Base-by-base conservation (phyloP, 2,888 invertebrate genomes). In the Clepsis dumicolana region DNA sequence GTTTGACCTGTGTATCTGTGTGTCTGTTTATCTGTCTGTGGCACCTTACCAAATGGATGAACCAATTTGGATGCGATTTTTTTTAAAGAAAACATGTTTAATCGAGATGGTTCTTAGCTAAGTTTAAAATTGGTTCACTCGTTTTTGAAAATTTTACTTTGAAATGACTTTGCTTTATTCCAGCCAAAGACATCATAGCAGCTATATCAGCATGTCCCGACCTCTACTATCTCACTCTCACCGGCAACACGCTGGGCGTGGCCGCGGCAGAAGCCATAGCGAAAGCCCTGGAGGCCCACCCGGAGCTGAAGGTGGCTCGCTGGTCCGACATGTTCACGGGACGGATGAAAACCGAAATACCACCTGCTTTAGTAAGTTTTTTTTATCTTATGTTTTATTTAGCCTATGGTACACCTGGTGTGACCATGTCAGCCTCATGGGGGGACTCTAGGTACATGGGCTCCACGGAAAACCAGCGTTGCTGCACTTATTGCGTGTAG, bases 281-380 rank as follows among this genome's bases (percentile, higher is more conserved):
- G 0, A 95, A 96, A 80, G 96, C 97, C 0, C 88, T 99, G 52
- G 95, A 96, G 75, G 94, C 92, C 18, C 97, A 97, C 76, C 96
- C 97, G 0, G 96, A 97, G 82, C 94, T 98, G 72, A 95, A 96
- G 81, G 89, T 94, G 74, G 98, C 98, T 0, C 88, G 97, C 64
- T 99, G 99, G 97, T 98, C 98, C 70, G 99, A 99, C 82, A 96
- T 99, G 95, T 99, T 99, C 85, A 99, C 99, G 0, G 98, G 99
- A 0, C 94, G 99, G 59, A 95, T 98, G 91, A 99, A 99, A 88
- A 95, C 97, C 0, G 99, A 99, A 93, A 99, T 99, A 81, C 99
- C 99, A 0, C 94, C 95, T 48, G 98, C 99, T 7, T 86, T 99
- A 85, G 97, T 97, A 86, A 91, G 92, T 18, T 3, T 35, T 2